phyloP scores from a whole-genome alignment of 2,797 vertebrate species.

The Xyrichtys novacula region DNA sequence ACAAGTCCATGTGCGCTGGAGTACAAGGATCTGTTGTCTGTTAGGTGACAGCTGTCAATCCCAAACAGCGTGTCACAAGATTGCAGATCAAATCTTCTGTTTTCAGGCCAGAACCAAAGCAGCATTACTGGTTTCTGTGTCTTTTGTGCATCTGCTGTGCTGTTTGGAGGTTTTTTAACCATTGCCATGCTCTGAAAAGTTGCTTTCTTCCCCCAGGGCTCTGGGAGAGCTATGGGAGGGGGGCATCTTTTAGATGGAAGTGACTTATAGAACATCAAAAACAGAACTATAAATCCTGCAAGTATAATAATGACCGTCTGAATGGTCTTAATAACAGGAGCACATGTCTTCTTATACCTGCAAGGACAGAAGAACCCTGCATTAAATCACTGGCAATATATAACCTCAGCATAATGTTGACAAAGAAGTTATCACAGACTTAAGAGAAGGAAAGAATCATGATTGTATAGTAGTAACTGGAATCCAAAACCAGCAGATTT shows the following conservation, averaged over 20 bases:
- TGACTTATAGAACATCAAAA: constrained; percentile 40
- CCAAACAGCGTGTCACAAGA: constrained; percentile 87
- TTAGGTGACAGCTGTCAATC: constrained; percentile 87
- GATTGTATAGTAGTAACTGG: too few relatives aligned
- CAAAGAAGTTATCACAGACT: background rate
- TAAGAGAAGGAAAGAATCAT: background rate
- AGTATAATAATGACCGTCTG: background rate
- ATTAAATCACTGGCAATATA: background rate
- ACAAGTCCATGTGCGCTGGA: constrained; percentile 86
- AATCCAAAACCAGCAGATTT: background rate
- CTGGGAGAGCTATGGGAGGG: background rate
- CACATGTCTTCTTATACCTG: constrained; percentile 24
- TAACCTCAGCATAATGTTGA: too few relatives aligned
- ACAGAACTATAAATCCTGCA: constrained; percentile 16
- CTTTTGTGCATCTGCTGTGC: too few relatives aligned
- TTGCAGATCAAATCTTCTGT: constrained; percentile 85
- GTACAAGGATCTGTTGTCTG: constrained; percentile 86
- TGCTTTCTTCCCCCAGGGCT: background rate
- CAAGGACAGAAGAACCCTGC: constrained; percentile 51
- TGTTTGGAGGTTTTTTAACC: background rate
- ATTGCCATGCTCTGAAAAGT: background rate
- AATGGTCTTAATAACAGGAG: background rate
- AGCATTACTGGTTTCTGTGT: constrained; percentile 84
- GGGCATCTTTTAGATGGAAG: constrained; percentile 14
- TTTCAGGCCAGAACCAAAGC: constrained; percentile 91